Percentiles rank a stretch among this genome's conserved stretches.
Conservation (phyloP, 1,140 invertebrate species). For the Hyles vespertilio region DNA sequence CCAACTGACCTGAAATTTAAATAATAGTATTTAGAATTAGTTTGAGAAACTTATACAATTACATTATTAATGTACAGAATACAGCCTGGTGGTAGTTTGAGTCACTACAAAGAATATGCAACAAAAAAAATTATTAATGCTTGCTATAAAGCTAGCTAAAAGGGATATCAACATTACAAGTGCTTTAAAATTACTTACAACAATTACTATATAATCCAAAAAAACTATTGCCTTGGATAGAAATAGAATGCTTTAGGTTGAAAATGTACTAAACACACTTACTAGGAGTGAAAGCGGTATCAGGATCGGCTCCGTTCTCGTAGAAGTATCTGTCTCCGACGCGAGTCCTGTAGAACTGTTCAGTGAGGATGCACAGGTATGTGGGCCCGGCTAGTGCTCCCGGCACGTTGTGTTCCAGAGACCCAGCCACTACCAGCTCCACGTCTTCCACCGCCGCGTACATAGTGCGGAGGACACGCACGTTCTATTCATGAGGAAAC, state of each 20-base stretch:
- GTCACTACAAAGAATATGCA: no score
- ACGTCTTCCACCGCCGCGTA: constrained; percentile 89
- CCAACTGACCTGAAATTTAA: constrained; percentile 52
- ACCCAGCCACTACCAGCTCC: constrained; percentile 91
- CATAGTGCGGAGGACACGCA: constrained; percentile 77
- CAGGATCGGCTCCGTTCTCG: constrained; percentile 81
- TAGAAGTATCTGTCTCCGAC: constrained; percentile 91
- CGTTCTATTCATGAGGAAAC: constrained; percentile 72
- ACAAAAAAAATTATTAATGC: no score
- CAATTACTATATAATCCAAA: neutral
- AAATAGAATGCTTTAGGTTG: neutral
- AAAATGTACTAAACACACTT: constrained; percentile 38
- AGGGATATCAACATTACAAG: no score
- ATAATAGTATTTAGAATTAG: neutral
- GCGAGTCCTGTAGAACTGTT: constrained; percentile 91
- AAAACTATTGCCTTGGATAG: neutral
- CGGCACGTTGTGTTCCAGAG: constrained; percentile 85
- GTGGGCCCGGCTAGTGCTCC: constrained; percentile 92
- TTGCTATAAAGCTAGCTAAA: no score
- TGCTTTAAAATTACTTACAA: no score
- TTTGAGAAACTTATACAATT: no score
- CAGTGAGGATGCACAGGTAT: constrained; percentile 92
- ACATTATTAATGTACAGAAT: no score
- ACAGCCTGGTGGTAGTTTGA: no score
- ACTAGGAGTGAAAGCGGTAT: constrained; percentile 85